Evolutionary conservation across 2,888 invertebrate genomes (phyloP), one percentile per base, ranked within the genome.

Genomic region (Acutogordius australiensis): DNA sequence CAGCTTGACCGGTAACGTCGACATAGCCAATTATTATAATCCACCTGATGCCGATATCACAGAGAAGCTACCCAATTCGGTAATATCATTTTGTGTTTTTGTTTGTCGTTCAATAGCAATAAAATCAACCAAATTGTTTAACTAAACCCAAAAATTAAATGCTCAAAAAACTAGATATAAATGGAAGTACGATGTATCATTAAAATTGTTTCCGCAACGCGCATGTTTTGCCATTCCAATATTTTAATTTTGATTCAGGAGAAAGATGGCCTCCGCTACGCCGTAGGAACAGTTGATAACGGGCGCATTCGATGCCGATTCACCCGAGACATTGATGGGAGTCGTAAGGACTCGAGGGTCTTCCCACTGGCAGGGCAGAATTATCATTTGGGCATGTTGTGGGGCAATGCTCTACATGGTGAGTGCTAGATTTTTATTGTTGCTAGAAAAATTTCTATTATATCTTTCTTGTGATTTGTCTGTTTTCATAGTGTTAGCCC

Each of bases 21-120:
- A 57, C 4, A 29, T 57, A 4, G 58, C 18, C 28, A 57, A 57
- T 29, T 57, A 57, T 23, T 57, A 57, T 29, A 57, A 57, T 57
- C 58, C 58, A 29, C 29, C 58, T 2, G 58, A 57, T 29, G 30
- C 29, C 30, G 58, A 57, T 27, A 57, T 57, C 4, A 57, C 30
- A 2, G 58, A 57, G 26, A 28, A 30, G 13, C 29, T 57, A 29
- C 29, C 28, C 58, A 29, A 28, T 27, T 8, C 58, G 28, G 51
- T 51, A n/a, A 51, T 51, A 51, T n/a, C 8, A 37, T 37, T 37
- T 37, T 37, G 44, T 37, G n/a, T 37, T 37, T 37, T n/a, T 37
- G 8, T 37, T 13, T 13, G 44, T 37, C n/a, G 8, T n/a, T n/a
- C 44, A 13, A 37, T 37, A 37, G 8, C n/a, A 37, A 13, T 37